phyloP scores from a whole-genome alignment of 2,888 invertebrate genomes.

The Acronicta aceris region DNA sequence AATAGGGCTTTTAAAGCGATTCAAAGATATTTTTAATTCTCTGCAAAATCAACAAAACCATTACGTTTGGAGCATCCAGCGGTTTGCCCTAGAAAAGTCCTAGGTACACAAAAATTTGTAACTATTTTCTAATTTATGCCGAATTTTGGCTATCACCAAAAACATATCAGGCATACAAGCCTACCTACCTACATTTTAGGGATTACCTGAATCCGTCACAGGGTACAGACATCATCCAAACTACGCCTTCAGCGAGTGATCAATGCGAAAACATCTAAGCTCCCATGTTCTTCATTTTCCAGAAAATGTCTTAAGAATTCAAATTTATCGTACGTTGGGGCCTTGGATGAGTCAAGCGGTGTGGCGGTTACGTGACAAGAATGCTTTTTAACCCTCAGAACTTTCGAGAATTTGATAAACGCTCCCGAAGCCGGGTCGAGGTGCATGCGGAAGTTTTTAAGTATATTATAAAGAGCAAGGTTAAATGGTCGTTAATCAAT shows the following conservation, averaged over 20 bases:
- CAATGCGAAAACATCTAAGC: conserved; percentile 43
- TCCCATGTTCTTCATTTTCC: conserved; percentile 59
- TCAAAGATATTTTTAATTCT: no score
- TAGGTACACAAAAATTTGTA: no score
- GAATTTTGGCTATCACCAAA: conserved; percentile 13
- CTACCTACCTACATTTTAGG: conserved; percentile 25
- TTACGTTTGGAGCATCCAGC: no score
- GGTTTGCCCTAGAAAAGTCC: no score
- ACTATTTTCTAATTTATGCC: background rate
- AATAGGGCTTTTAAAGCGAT: no score
- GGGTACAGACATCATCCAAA: conserved; percentile 26
- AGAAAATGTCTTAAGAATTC: conserved; percentile 74
- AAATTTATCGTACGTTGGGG: conserved; percentile 73
- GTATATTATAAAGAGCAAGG: conserved; percentile 57
- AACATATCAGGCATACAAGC: conserved; percentile 9
- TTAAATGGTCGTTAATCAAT: conserved; percentile 56
- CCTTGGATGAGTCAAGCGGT: conserved; percentile 75
- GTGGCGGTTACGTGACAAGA: conserved; percentile 77
- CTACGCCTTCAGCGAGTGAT: conserved; percentile 24
- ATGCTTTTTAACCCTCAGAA: conserved; percentile 64
- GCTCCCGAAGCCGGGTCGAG: conserved; percentile 37
- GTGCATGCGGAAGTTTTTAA: conserved; percentile 60
- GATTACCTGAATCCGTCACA: conserved; percentile 35
- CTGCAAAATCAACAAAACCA: no score
- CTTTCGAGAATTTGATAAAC: conserved; percentile 61